phyloP scores from a whole-genome alignment of 2,888 invertebrate species.

The Scelioninae gen. 1 region DNA sequence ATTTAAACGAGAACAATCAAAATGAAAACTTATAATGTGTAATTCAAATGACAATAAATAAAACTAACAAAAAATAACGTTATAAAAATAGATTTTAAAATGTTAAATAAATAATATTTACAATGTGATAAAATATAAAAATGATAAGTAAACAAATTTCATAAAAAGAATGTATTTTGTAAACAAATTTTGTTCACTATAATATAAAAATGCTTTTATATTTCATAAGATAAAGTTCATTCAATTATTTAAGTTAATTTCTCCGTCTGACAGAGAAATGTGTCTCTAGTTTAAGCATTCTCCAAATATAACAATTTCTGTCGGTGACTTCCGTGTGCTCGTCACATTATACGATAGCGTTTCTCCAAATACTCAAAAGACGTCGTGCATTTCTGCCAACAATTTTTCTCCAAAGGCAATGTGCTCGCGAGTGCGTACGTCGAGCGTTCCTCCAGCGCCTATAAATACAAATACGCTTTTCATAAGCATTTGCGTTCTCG shows the following conservation, averaged over 20 bases:
- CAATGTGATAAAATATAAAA: too few relatives aligned
- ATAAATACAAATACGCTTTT: conserved; percentile 62
- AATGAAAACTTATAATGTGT: too few relatives aligned
- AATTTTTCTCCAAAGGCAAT: conserved; percentile 28
- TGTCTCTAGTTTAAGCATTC: conserved; percentile 7
- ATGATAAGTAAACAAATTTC: too few relatives aligned
- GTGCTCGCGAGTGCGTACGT: conserved; percentile 16
- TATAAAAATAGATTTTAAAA: too few relatives aligned
- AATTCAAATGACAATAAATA: too few relatives aligned
- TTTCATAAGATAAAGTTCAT: too few relatives aligned
- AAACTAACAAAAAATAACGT: too few relatives aligned
- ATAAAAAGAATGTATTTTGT: too few relatives aligned
- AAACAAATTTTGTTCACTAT: too few relatives aligned
- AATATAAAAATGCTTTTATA: too few relatives aligned
- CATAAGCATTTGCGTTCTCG: conserved; percentile 49
- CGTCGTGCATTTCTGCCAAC: conserved; percentile 30
- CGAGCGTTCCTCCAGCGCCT: conserved; percentile 35
- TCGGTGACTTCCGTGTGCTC: conserved; percentile 44
- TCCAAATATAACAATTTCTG: conserved; percentile 35
- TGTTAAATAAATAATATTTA: too few relatives aligned
- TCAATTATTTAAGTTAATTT: background rate
- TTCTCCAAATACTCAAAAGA: conserved; percentile 37
- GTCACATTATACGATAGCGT: conserved; percentile 25
- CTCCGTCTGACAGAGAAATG: conserved; percentile 5
- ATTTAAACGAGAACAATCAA: too few relatives aligned